A percentile compares a stretch with the other conserved stretches of the same genome.
Conservation (phyloP, 2,888 invertebrate species). For the Polyommatus icarus region DNA sequence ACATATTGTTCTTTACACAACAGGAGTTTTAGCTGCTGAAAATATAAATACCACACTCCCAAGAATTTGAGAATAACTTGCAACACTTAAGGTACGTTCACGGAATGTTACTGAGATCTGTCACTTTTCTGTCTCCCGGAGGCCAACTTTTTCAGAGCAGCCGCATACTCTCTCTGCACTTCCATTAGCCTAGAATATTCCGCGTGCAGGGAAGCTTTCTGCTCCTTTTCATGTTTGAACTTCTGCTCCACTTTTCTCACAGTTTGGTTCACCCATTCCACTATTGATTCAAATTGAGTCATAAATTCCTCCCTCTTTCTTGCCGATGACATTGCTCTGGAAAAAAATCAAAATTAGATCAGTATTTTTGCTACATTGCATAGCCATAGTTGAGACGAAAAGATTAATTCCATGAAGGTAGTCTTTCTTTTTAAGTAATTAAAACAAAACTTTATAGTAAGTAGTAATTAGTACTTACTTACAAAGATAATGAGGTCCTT, state of each 20-base stretch:
- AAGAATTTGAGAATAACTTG: too few relatives aligned
- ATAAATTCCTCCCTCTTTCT: conserved; percentile 93
- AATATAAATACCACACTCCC: too few relatives aligned
- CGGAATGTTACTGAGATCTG: neutral
- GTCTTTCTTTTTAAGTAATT: too few relatives aligned
- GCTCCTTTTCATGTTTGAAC: conserved; percentile 65
- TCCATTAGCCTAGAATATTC: conserved; percentile 70
- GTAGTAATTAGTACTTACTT: too few relatives aligned
- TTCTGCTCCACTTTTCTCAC: conserved; percentile 86
- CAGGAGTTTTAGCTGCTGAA: too few relatives aligned
- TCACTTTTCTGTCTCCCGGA: conserved; percentile 55
- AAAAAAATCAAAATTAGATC: conserved; percentile 26
- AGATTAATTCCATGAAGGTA: too few relatives aligned
- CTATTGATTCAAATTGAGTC: conserved; percentile 93
- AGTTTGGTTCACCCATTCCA: conserved; percentile 93
- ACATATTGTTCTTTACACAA: neutral
- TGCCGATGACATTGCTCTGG: conserved; percentile 90
- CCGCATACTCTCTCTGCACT: conserved; percentile 71
- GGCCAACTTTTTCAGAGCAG: conserved; percentile 66
- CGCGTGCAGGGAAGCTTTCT: conserved; percentile 58
- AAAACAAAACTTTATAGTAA: too few relatives aligned
- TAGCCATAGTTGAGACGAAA: too few relatives aligned
- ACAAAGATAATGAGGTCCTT: too few relatives aligned
- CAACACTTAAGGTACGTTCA: neutral
- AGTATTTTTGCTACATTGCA: too few relatives aligned